phyloP scores from a whole-genome alignment of 2,113 vertebrate species.

The Albula glossodonta region DNA sequence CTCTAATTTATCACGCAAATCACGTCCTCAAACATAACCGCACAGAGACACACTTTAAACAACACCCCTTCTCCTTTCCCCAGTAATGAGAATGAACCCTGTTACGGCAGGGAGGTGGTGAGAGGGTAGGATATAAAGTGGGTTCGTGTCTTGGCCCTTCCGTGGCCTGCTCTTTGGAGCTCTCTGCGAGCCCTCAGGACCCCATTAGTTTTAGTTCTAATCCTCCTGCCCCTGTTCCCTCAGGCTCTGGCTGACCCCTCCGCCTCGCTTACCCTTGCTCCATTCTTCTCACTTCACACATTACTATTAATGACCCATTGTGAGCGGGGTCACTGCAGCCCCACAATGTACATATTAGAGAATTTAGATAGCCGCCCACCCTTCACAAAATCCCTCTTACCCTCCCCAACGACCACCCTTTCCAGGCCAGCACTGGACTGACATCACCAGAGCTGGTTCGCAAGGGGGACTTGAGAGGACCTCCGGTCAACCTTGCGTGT shows the following conservation, averaged over 20 bases:
- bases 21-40: background rate
- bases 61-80: background rate
- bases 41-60: constrained; percentile 19
- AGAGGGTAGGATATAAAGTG: constrained; percentile 66
- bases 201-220: constrained; percentile 70
- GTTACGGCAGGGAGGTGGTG: background rate
- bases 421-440: background rate
- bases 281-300: constrained; percentile 31
- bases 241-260: constrained; percentile 70
- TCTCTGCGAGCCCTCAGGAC: constrained; percentile 48
- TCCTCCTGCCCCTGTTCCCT: constrained; percentile 66
- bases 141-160: constrained; percentile 25
- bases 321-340: constrained; percentile 34
- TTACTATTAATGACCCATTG: constrained; percentile 43
- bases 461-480: background rate
- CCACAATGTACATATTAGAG: constrained; percentile 21
- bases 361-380: constrained; percentile 10
- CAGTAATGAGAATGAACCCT: background rate
- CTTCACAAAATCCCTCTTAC: background rate
- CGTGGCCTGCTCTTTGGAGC: constrained; percentile 21
- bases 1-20: constrained; percentile 18
- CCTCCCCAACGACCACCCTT: background rate
- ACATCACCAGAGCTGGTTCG: background rate
- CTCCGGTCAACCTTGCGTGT: constrained; percentile 7
- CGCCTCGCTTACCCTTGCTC: constrained; percentile 42